A percentile compares a stretch with the other conserved stretches of the same genome.
phyloP scores from a whole-genome alignment of 2,797 vertebrate species.

The Limnodromus scolopaceus region DNA sequence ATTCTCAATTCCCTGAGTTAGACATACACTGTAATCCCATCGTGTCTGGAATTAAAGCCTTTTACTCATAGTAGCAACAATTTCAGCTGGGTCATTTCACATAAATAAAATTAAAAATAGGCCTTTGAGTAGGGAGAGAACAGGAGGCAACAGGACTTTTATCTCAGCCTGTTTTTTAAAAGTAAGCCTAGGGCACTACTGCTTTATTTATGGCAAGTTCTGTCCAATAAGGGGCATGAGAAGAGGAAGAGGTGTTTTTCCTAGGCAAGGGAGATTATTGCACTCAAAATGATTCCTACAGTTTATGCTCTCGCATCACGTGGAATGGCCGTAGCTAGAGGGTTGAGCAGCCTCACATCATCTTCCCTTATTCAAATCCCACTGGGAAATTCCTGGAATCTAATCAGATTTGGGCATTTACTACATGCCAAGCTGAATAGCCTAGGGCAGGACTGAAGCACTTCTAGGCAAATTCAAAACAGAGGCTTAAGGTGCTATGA shows the following conservation, averaged over 20 bases:
- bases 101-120: background rate
- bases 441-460: background rate
- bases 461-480: background rate
- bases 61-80: background rate
- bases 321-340: background rate
- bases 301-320: background rate
- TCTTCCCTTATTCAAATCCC: background rate
- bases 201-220: conserved; percentile 5
- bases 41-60: background rate
- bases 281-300: background rate
- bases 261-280: background rate
- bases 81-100: background rate
- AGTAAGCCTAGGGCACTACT: background rate
- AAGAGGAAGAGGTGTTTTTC: background rate
- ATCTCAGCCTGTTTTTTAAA: background rate
- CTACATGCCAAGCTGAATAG: background rate
- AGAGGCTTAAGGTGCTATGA: background rate
- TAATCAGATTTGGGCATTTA: background rate
- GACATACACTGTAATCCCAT: background rate
- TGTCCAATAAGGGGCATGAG: background rate
- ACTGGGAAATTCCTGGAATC: background rate
- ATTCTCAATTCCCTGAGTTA: background rate
- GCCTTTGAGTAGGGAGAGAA: background rate
- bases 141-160: background rate
- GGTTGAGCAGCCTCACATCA: background rate